phyloP scores from a whole-genome alignment of 2,888 invertebrate species.

The Hyppa rectilinea region DNA sequence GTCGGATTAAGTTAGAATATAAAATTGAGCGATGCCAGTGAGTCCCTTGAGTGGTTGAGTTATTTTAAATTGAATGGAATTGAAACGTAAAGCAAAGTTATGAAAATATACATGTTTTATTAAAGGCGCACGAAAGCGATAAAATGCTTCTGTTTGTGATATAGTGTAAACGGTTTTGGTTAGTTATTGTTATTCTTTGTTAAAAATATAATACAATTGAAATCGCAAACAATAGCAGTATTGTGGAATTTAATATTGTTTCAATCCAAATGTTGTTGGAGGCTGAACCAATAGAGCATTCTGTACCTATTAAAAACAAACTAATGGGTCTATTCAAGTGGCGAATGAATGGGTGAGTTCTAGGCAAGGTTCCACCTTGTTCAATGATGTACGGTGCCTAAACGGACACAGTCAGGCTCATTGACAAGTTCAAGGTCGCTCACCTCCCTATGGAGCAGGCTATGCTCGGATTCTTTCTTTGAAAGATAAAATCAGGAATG shows the following conservation, averaged over 20 bases:
- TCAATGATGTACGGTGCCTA: no score
- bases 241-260: conserved; percentile 15
- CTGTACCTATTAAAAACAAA: neutral
- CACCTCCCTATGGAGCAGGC: no score
- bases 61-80: conserved; percentile 56
- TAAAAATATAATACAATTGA: conserved; percentile 11
- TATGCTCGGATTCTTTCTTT: no score
- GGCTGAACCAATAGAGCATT: neutral
- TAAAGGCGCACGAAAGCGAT: conserved; percentile 27
- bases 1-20: conserved; percentile 48
- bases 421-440: no score
- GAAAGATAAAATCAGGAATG: no score
- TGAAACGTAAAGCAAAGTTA: conserved; percentile 28
- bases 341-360: neutral
- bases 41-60: conserved; percentile 45
- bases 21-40: conserved; percentile 49
- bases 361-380: no score
- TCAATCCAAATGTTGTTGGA: neutral
- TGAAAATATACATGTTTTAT: conserved; percentile 33
- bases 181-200: conserved; percentile 39
- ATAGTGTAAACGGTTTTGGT: conserved; percentile 32
- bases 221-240: conserved; percentile 15
- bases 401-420: no score
- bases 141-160: conserved; percentile 35
- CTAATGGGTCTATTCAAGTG: neutral